phyloP scores from a whole-genome alignment of 2,888 invertebrate species.

The Andrena flavipes region DNA sequence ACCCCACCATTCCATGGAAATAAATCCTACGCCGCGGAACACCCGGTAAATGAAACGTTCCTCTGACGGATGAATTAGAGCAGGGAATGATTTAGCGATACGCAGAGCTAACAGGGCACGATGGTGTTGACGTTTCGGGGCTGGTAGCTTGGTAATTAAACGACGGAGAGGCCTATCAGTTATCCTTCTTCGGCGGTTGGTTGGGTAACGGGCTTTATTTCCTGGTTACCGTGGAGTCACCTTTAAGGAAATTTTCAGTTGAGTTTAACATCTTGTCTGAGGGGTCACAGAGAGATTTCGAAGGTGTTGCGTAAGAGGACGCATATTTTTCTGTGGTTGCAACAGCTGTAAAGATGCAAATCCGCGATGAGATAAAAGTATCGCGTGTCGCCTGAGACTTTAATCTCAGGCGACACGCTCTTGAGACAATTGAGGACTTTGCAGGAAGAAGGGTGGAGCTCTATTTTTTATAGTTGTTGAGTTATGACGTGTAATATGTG shows the following conservation, averaged over 20 bases:
- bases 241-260: not conserved
- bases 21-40: constrained; percentile 45
- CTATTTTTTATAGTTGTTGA: too few species aligned
- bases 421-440: too few species aligned
- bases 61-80: constrained; percentile 54
- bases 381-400: too few species aligned
- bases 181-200: not conserved
- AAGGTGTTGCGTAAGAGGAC: not conserved
- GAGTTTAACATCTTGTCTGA: too few species aligned
- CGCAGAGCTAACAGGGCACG: not conserved
- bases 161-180: constrained; percentile 30
- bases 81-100: constrained; percentile 36
- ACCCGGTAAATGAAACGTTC: constrained; percentile 34
- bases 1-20: constrained; percentile 47
- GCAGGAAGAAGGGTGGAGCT: too few species aligned
- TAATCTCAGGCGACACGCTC: too few species aligned
- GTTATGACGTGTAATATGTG: too few species aligned
- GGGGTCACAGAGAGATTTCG: not conserved
- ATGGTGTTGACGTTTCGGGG: constrained; percentile 6
- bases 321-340: not conserved
- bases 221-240: constrained; percentile 3
- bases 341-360: not conserved
- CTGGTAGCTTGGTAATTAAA: constrained; percentile 34
- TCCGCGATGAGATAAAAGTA: not conserved
- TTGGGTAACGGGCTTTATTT: constrained; percentile 20